Evolutionary conservation across 1,140 invertebrate genomes (phyloP), one percentile per base, ranked within the genome.

Genomic region (Drosophila varians): DNA sequence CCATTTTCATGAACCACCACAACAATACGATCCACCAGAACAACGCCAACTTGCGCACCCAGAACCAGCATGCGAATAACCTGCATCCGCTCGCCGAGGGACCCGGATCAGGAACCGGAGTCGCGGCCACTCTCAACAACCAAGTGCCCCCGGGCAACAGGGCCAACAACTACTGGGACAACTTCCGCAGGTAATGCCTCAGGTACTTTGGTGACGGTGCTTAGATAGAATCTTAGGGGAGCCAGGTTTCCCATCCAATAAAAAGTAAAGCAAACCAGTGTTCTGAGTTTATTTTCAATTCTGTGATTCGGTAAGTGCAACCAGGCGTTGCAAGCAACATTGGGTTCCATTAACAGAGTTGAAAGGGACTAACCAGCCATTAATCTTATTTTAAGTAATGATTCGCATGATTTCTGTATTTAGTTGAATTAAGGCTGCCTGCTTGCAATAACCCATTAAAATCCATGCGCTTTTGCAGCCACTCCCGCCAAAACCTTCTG

Each of bases 131-230:
- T 8, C 91, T 97, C 11, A 97, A 97, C 91, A 97, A 97, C 91
- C 96, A 97, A 93, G 96, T 97, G 58, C 95, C 96, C 36, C 96
- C 96, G 9, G 96, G 96, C 18, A 96, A 96, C 90, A 92, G 96
- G 62, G 96, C 96, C 40, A 97, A 97, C 91, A 97, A 97, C 92
- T 97, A 97, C 91, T 97, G 96, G 96, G 96, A 97, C 83, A 97
- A 97, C 92, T 97, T 97, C 90, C 92, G 95, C 92, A 96, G 96
- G 96, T 96, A 94, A 93, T 56, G 38, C 6, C 45, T 9, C 21
- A 26, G 6, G 6, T 31, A 45, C 11, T 48, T 47, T 62, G 73
- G 56, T 71, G 57, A 26, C 56, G 75, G 56, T 58, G 40, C 26
- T 34, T 26, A 9, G 54, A 45, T 31, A 28, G 9, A 34, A 55